Base-by-base conservation (phyloP, 2,888 invertebrate species). In the Hirtodrosophila histrioides region DNA sequence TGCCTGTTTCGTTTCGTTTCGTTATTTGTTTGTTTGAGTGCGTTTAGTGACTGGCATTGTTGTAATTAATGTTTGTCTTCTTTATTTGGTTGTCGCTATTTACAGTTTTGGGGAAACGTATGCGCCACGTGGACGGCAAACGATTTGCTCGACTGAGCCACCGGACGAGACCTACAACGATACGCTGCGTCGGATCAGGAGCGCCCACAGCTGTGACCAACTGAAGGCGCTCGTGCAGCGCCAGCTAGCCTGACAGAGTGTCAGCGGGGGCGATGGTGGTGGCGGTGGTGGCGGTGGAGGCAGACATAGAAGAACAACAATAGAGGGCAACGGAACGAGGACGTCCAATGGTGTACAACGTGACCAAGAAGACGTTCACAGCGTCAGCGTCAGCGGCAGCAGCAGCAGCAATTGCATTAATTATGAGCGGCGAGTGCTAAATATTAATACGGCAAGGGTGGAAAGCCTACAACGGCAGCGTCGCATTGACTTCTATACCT, bases 41-140 rank as follows among this genome's bases (percentile, higher is more conserved):
- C 43, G 46, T 57, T 69, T 56, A 56, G 39, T 62, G 17, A 1
- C 17, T 69, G 60, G n/a, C 69, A 71, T 82, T 85, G 58, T 69
- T 75, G 65, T 86, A 79, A 81, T 86, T 81, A 83, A 81, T 86
- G 80, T 80, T 74, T 86, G 66, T 61, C 71, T 61, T 60, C 46
- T 39, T 45, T 48, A 58, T 24, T 33, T 44, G 46, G 24, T n/a
- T 10, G 44, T 39, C 9, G 39, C 77, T 85, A 85, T 82, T 89
- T 88, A 75, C 85, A 90, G 89, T 78, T 89, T 87, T 75, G 72
- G 77, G 61, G 71, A 76, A 62, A 82, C 82, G 43, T 81, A 80
- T 66, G 63, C 79, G 61, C 64, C 76, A 60, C 84, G 88, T 63
- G 88, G 86, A 49, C 82, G 86, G 27, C 78, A 54, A 70, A 82